Base-by-base conservation (phyloP, 1,140 invertebrate species). In the Drosophila orena region DNA sequence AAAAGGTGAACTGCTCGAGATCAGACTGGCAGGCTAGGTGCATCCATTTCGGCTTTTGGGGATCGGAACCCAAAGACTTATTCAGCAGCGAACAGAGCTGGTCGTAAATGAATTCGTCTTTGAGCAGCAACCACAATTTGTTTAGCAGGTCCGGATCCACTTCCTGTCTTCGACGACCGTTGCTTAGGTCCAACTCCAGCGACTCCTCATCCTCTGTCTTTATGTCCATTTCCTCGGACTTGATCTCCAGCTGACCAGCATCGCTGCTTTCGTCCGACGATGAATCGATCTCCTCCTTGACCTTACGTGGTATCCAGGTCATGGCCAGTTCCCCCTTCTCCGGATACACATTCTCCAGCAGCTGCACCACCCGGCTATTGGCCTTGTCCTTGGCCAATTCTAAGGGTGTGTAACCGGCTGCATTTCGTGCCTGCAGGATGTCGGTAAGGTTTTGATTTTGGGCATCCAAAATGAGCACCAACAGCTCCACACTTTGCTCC, bases 401-500 rank as follows among this genome's bases (percentile, higher is more conserved):
- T 22, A 91, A 11, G 0, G 92, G 76, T 1, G 90, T 92, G 34
- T 69, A 68, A 0, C 77, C 76, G 0, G 91, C 85, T 2, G 74
- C 74, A 61, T 92, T 92, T 3, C 53, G 56, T 8, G 79, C 52
- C 52, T 77, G 49, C 14, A 92, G 49, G 22, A 88, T 79, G 35
- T 90, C 75, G 0, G 61, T 62, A 8, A 79, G 53, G 20, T 64
- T 57, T 8, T 75, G 22, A 44, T 79, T 74, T 8, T 84, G 69
- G 17, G 91, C 79, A 66, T 92, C 88, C 20, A 95, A 66, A 42
- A 95, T 91, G 58, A 92, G 93, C 35, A 93, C 79, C n/a, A 94
- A 91, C 8, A 94, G 91, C 5, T 94, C 91, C 0, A 88, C 75
- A 46, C 85, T 91, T 34, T 91, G 73, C 40, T 92, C 88, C 12